Conservation (phyloP, 2,888 invertebrate genomes). For the Chrysolina americana region DNA sequence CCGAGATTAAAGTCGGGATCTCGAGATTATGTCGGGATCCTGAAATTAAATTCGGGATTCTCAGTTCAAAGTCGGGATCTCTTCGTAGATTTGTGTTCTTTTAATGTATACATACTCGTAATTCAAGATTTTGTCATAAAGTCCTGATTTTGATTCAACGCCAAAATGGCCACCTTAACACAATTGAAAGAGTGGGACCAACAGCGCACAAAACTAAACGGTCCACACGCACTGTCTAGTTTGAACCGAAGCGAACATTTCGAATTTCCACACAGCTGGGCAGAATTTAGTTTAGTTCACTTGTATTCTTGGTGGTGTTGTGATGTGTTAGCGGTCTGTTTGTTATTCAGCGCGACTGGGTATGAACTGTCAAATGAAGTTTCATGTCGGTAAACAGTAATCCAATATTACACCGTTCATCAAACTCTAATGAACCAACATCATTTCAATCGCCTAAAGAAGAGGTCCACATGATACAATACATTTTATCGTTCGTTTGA, state of each 20-base stretch:
- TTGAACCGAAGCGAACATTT: constrained; percentile 1
- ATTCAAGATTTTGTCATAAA: no score
- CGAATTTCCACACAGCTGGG: not conserved
- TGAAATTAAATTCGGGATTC: no score
- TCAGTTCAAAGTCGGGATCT: no score
- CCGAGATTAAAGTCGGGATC: no score
- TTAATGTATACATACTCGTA: no score
- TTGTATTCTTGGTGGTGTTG: not conserved
- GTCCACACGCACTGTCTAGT: not conserved
- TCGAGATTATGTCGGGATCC: no score
- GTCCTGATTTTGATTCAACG: not conserved
- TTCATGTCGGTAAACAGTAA: constrained; percentile 24
- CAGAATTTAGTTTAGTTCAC: not conserved
- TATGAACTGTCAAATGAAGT: constrained; percentile 37
- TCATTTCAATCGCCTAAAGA: constrained; percentile 1
- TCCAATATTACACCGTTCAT: not conserved
- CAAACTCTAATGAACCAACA: not conserved
- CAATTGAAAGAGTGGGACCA: not conserved
- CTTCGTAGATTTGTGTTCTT: no score
- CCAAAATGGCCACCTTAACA: not conserved
- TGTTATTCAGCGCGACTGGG: not conserved
- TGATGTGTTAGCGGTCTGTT: not conserved
- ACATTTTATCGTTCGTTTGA: constrained; percentile 50
- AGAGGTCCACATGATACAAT: constrained; percentile 30
- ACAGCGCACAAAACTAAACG: constrained; percentile 4